Conservation (phyloP, 2,888 invertebrate species). For the Neoascia interrupta region DNA sequence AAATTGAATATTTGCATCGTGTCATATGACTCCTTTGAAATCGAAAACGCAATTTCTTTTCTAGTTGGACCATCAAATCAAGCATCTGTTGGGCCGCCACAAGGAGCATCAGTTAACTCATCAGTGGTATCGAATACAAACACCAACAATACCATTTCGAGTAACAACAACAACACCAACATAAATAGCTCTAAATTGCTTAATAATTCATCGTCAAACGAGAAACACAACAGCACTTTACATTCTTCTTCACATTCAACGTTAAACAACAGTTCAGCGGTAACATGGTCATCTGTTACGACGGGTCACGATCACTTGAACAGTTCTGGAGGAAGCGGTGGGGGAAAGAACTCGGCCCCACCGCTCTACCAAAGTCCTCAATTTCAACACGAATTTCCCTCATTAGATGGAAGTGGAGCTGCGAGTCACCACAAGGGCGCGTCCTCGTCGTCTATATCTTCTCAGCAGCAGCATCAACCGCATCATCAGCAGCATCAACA, state of each 20-base stretch:
- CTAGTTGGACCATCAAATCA: constrained; percentile 68
- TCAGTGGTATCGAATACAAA: constrained; percentile 69
- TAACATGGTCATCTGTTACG: constrained; percentile 84
- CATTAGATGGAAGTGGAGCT: constrained; percentile 83
- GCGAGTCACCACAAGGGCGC: constrained; percentile 78
- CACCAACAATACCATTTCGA: constrained; percentile 64
- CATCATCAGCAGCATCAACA: constrained; percentile 72
- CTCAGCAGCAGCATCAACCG: constrained; percentile 71
- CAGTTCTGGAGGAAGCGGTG: constrained; percentile 70
- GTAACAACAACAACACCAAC: constrained; percentile 14
- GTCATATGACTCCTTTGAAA: too few relatives aligned
- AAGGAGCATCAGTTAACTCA: constrained; percentile 72
- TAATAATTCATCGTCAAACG: constrained; percentile 72
- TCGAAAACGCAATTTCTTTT: constrained; percentile 1
- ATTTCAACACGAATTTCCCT: constrained; percentile 98
- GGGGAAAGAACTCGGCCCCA: constrained; percentile 79
- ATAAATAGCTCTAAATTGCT: constrained; percentile 72
- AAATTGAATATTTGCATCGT: too few relatives aligned
- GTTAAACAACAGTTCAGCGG: constrained; percentile 79
- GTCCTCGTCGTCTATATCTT: constrained; percentile 69
- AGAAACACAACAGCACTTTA: constrained; percentile 53
- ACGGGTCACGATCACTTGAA: constrained; percentile 79
- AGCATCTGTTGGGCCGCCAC: constrained; percentile 69
- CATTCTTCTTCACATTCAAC: constrained; percentile 68
- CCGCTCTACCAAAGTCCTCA: constrained; percentile 90